phyloP scores from a whole-genome alignment of 2,888 invertebrate genomes.

The Zygaena filipendulae region DNA sequence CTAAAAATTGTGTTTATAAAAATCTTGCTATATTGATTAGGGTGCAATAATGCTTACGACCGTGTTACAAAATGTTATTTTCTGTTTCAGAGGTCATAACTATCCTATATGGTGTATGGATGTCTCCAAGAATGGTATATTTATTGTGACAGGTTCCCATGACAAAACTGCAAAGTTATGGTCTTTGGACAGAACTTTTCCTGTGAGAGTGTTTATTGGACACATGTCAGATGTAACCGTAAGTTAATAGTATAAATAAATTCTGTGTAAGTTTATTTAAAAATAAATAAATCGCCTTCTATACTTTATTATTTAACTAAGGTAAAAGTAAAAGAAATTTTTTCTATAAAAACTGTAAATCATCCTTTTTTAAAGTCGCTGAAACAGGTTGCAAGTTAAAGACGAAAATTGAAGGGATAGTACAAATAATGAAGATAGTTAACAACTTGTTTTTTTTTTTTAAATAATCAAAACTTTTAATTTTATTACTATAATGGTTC shows the following conservation, averaged over 20 bases:
- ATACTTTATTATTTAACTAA: no score
- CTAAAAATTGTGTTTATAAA: not conserved
- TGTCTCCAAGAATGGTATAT: constrained; percentile 71
- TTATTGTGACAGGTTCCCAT: constrained; percentile 82
- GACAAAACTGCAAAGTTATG: constrained; percentile 86
- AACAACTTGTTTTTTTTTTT: constrained; percentile 2
- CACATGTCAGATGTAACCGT: constrained; percentile 91
- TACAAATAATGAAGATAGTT: no score
- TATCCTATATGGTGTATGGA: constrained; percentile 92
- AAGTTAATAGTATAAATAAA: no score
- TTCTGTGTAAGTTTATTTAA: no score
- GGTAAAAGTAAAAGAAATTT: no score
- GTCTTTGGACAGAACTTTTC: constrained; percentile 83
- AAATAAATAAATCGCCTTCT: no score
- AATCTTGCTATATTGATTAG: not conserved
- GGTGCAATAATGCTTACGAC: no score
- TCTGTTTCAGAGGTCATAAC: constrained; percentile 76
- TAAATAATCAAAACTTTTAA: not conserved
- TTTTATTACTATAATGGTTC: not conserved
- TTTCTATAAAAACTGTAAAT: no score
- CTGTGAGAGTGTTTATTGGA: constrained; percentile 86
- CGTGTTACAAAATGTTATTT: no score
- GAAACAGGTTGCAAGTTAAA: no score
- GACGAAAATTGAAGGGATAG: no score
- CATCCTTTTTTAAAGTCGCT: no score